Base-by-base conservation (phyloP, 2,113 vertebrate genomes). In the Forbesichthys papilliferus region DNA sequence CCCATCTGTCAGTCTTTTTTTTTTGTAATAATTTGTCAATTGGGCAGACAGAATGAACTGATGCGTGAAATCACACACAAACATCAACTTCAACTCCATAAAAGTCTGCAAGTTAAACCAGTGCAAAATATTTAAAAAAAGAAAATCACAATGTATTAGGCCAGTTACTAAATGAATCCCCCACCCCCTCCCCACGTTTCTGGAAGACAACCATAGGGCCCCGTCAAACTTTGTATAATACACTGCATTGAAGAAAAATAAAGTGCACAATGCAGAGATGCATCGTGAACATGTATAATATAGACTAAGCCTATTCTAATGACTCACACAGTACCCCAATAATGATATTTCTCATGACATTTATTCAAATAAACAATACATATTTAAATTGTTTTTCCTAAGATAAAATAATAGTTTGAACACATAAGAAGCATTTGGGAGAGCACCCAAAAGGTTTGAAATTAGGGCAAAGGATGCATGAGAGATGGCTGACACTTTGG, bases 321-420 rank as follows among this genome's bases (percentile, higher is more conserved):
- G 83, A 91, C 78, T 86, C 86, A 91, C 90, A 89, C 88, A 86
- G 69, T 80, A 90, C 84, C 87, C 73, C 84, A 83, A 81, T 88
- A 82, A 83, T 68, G 63, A 87, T 75, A 88, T 91, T 91, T 92
- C 83, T 90, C 79, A 89, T 91, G 86, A 91, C 87, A 91, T 92
- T 91, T 90, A 91, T 92, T 92, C 88, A 90, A 91, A 92, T 87
- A 89, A 91, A 92, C 90, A 91, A 86, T 89, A 89, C 85, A 90
- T 85, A 58, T 88, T 88, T 87, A 90, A 88, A 87, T 84, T 86
- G 85, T 65, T 69, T 52, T 90, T 71, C 84, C 88, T 87, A 81
- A 81, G 82, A 87, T 91, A 87, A 90, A 90, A 91, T 88, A 87
- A 89, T 89, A 87, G 73, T 83, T 88, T 46, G 69, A 88, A 89